A percentile compares a stretch with the other conserved stretches of the same genome.
Conservation (phyloP, 2,888 invertebrate species). For the Corythucha ciliata region DNA sequence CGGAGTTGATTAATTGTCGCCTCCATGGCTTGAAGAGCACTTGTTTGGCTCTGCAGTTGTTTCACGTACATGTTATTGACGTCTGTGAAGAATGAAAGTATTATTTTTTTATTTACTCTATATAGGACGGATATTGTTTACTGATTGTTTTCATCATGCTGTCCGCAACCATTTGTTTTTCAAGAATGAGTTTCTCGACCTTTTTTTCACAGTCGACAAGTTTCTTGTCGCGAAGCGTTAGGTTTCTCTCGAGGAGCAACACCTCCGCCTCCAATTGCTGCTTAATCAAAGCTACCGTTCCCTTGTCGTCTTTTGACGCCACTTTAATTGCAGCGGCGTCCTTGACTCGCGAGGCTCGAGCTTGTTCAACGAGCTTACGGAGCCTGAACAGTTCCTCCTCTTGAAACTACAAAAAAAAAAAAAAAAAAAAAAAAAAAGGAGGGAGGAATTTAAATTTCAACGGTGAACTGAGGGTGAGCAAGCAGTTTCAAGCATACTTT, state of each 20-base stretch:
- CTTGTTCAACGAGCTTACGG: background rate
- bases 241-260: background rate
- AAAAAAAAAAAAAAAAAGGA: no score
- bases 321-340: background rate
- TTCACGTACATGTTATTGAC: slow-evolving; percentile 2
- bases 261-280: background rate
- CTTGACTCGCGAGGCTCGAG: background rate
- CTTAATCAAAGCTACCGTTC: no score
- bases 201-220: background rate
- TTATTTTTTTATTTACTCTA: no score
- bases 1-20: no score
- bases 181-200: background rate
- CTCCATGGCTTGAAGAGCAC: slow-evolving; percentile 17
- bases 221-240: slow-evolving; percentile 13
- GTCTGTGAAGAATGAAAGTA: background rate
- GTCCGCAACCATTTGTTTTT: slow-evolving; percentile 18
- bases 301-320: background rate
- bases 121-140: slow-evolving; percentile 4
- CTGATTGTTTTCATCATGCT: slow-evolving; percentile 11
- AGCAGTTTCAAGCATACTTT: no score
- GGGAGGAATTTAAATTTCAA: no score
- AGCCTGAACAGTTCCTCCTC: background rate
- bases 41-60: slow-evolving; percentile 9
- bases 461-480: no score
- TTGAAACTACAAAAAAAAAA: no score